A percentile compares a stretch with the other conserved stretches of the same genome.
Conservation (phyloP, 2,888 invertebrate species). For the Andrena trimmerana region DNA sequence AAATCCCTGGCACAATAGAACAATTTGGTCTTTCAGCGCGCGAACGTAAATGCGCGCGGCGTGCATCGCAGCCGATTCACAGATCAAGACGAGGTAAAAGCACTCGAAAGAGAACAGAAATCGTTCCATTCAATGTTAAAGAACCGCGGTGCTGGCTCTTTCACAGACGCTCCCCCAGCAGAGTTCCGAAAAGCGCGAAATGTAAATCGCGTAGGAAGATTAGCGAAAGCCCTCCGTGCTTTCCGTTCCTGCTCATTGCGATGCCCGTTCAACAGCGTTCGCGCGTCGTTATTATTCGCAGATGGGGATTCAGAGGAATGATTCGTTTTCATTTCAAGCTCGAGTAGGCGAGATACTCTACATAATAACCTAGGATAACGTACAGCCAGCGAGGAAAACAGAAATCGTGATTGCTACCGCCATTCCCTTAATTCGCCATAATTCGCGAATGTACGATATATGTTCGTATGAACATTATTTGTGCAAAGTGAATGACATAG, state of each 20-base stretch:
- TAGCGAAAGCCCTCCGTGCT: slow-evolving; percentile 20
- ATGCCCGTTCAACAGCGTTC: slow-evolving; percentile 13
- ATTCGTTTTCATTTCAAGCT: slow-evolving; percentile 63
- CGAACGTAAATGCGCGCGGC: neutral
- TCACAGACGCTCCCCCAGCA: neutral
- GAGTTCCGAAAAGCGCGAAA: slow-evolving; percentile 29
- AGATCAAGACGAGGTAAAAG: neutral
- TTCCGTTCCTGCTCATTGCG: slow-evolving; percentile 29
- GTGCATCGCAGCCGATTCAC: neutral
- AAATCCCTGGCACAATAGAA: slow-evolving; percentile 1
- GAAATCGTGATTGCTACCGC: neutral
- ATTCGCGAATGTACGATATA: slow-evolving; percentile 22
- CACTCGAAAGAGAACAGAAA: neutral
- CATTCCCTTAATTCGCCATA: slow-evolving; percentile 33
- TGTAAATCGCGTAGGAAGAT: slow-evolving; percentile 47
- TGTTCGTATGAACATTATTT: slow-evolving; percentile 1
- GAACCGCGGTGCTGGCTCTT: neutral
- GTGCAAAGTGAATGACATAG: too few species aligned
- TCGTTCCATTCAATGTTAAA: slow-evolving; percentile 7
- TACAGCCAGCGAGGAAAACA: slow-evolving; percentile 10
- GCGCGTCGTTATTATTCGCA: slow-evolving; percentile 34
- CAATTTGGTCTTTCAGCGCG: neutral
- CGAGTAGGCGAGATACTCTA: slow-evolving; percentile 19
- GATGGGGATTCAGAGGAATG: slow-evolving; percentile 43
- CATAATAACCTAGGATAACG: slow-evolving; percentile 47